Conservation (phyloP, 2,888 invertebrate genomes). For the Synanthedon vespiformis region DNA sequence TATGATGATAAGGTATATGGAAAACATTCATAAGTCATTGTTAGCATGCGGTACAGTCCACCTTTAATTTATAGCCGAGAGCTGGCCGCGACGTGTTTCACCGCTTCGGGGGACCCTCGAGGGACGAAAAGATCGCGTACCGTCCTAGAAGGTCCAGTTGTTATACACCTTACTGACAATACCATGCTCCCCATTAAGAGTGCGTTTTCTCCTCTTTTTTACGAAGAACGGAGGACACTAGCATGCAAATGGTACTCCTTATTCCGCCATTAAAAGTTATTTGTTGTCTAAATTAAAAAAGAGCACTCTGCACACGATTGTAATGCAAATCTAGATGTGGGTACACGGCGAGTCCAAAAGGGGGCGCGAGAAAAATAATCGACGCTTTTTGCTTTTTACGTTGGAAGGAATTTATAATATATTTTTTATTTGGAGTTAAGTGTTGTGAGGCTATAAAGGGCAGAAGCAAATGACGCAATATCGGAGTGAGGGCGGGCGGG, state of each 20-base stretch:
- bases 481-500: constrained; percentile 19
- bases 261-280: constrained; percentile 55
- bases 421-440: constrained; percentile 60
- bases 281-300: constrained; percentile 64
- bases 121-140: constrained; percentile 2
- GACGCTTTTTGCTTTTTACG: constrained; percentile 16
- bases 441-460: constrained; percentile 53
- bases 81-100: constrained; percentile 22
- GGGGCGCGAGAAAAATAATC: constrained; percentile 8
- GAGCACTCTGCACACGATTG: constrained; percentile 45
- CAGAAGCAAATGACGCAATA: constrained; percentile 56
- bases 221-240: constrained; percentile 17
- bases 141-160: neutral
- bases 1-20: too few species aligned
- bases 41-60: constrained; percentile 23
- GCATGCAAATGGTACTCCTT: constrained; percentile 56
- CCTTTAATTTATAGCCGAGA: constrained; percentile 33
- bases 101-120: constrained; percentile 8
- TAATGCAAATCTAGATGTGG: constrained; percentile 41
- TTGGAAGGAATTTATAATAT: constrained; percentile 49
- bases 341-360: constrained; percentile 17
- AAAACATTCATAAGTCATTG: constrained; percentile 23
- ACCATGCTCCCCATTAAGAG: neutral
- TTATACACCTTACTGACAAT: too few species aligned
- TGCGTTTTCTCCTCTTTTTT: neutral